Evolutionary conservation across 2,113 vertebrate genomes (phyloP).

Genomic region (Triplophysa siluroides): DNA sequence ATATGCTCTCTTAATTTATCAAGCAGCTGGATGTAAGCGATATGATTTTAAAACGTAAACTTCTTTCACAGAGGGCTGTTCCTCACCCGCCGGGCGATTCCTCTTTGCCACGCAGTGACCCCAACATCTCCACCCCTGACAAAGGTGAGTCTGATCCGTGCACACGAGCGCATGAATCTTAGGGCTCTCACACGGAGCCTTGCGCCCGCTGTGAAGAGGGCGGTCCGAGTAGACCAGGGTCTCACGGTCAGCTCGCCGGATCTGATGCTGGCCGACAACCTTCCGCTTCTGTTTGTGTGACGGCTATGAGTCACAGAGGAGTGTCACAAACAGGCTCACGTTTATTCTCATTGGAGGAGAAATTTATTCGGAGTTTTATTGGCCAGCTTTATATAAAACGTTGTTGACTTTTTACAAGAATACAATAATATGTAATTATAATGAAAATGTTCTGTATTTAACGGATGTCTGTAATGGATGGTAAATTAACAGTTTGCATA

Average conservation of each 20-base stretch:
- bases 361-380: background rate
- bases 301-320: background rate
- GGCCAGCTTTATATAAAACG: background rate
- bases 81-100: constrained; percentile 87
- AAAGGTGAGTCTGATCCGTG: constrained; percentile 79
- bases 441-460: no score
- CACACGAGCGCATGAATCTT: background rate
- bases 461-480: no score
- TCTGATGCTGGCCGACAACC: constrained; percentile 32
- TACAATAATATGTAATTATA: no score
- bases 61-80: constrained; percentile 79
- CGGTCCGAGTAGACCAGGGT: constrained; percentile 1
- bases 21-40: no score
- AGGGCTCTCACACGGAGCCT: constrained; percentile 6
- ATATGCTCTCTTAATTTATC: no score
- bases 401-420: no score
- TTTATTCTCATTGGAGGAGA: background rate
- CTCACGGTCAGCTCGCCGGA: background rate
- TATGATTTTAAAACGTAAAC: background rate
- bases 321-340: background rate
- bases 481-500: no score
- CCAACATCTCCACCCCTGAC: constrained; percentile 87
- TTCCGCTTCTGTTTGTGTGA: background rate
- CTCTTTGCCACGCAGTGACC: constrained; percentile 90
- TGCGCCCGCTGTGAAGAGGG: background rate